Evolutionary conservation across 1,140 invertebrate species (phyloP).

Genomic region (Reticulitermes speratus): DNA sequence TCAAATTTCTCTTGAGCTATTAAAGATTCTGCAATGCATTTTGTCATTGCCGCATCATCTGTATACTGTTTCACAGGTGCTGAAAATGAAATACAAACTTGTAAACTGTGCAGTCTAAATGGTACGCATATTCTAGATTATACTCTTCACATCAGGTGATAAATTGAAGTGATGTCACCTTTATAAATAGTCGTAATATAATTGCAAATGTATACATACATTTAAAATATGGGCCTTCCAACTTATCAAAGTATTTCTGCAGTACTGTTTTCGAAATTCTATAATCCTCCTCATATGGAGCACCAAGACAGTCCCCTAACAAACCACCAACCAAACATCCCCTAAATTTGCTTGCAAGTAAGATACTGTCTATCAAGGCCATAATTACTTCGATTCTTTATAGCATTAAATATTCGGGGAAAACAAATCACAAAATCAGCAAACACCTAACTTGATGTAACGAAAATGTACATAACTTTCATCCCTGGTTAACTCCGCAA

Average conservation of each 20-base stretch:
- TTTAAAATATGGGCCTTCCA: conserved; percentile 57
- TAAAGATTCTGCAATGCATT: conserved; percentile 62
- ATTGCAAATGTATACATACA: conserved; percentile 45
- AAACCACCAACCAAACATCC: conserved; percentile 68
- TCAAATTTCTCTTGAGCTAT: conserved; percentile 59
- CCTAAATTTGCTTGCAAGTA: conserved; percentile 60
- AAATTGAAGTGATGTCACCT: neutral
- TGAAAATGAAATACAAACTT: conserved; percentile 40
- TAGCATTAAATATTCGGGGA: neutral
- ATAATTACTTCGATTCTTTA: conserved; percentile 19
- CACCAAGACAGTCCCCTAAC: conserved; percentile 72
- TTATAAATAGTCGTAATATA: neutral
- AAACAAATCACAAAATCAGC: no score
- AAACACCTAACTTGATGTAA: no score
- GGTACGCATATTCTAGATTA: no score
- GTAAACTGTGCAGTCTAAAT: no score
- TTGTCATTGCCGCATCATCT: conserved; percentile 79
- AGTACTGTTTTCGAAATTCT: conserved; percentile 54
- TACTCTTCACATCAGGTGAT: no score
- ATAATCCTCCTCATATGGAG: conserved; percentile 65
- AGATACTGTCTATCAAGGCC: conserved; percentile 42
- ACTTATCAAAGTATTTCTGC: conserved; percentile 60
- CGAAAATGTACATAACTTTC: no score
- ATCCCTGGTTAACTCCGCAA: no score
- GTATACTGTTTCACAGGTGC: conserved; percentile 64